Base-by-base conservation (phyloP, 1,140 invertebrate species). In the Lepidurus couesii region DNA sequence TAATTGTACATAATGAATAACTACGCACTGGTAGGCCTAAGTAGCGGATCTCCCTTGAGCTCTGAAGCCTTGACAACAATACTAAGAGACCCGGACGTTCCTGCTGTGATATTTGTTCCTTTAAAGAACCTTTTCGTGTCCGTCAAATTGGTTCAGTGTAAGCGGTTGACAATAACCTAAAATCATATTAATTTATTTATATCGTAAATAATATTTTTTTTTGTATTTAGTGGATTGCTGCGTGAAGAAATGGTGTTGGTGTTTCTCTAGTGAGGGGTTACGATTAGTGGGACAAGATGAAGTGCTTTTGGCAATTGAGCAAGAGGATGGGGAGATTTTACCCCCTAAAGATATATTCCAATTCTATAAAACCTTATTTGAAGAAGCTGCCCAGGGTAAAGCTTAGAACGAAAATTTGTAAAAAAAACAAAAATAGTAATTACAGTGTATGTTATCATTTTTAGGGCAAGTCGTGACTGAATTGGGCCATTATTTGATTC, bases 231-330 rank as follows among this genome's bases (percentile, higher is more conserved):
- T 95, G 86, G 92, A 91, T 82, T 95, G 93, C 84, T 95, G 93
- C 84, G 89, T 94, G 78, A 92, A 92, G 82, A 89, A 90, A 81
- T 87, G 88, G 78, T 93, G 92, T 80, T 94, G 94, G 90, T 93
- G 92, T 84, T 91, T 95, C 80, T 90, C 91, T 8, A 93, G 92
- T 0, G 88, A 90, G 81, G 94, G 94, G 26, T 85, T 96, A 82
- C 90, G 90, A 75, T 91, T 91, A 78, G 92, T 95, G 42, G 93
- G 93, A 16, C 94, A 95, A 83, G 93, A 95, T 84, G 95, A 96
- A 87, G 85, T 96, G 24, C 89, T 95, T 77, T 89, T 95, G 79
- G 82, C 95, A 44, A 84, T 96, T 10, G 93, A 95, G 85, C 88
- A 88, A n/a, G 83, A 91, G 43, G 74, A 74, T 44, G 75, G 0